phyloP scores from a whole-genome alignment of 2,113 vertebrate species.

The Puffinus mauretanicus region DNA sequence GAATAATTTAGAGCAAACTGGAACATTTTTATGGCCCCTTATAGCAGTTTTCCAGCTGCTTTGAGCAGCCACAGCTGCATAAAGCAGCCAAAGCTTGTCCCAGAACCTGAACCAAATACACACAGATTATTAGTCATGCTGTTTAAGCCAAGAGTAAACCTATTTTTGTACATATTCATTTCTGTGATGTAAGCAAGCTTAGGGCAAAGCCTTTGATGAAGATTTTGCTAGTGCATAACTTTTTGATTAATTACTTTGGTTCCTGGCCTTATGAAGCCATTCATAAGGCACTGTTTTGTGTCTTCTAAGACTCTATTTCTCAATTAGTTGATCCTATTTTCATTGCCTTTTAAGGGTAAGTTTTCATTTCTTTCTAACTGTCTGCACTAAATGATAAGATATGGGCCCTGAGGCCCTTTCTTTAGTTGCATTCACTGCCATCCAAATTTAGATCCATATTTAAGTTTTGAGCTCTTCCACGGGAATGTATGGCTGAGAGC shows the following conservation, averaged over 20 bases:
- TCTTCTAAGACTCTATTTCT: background rate
- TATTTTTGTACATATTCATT: background rate
- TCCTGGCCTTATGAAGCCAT: background rate
- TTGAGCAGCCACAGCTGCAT: background rate
- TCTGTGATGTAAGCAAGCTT: background rate
- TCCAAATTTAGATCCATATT: background rate
- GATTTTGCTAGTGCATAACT: background rate
- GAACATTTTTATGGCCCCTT: background rate
- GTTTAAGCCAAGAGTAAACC: background rate
- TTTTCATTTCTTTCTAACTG: background rate
- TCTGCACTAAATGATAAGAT: background rate
- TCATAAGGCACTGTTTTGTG: background rate
- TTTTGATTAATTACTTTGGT: background rate
- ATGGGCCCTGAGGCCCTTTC: background rate
- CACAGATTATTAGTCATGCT: background rate
- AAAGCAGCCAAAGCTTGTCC: background rate
- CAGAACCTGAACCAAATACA: background rate
- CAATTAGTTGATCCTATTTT: background rate
- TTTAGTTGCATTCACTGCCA: background rate
- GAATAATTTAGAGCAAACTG: conserved; percentile 13
- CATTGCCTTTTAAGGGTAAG: background rate
- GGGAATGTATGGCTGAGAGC: background rate
- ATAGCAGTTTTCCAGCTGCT: background rate
- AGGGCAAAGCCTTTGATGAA: background rate
- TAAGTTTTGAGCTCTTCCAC: background rate